Base-by-base conservation (phyloP, 2,113 vertebrate genomes). In the Tachuris rubrigastra region DNA sequence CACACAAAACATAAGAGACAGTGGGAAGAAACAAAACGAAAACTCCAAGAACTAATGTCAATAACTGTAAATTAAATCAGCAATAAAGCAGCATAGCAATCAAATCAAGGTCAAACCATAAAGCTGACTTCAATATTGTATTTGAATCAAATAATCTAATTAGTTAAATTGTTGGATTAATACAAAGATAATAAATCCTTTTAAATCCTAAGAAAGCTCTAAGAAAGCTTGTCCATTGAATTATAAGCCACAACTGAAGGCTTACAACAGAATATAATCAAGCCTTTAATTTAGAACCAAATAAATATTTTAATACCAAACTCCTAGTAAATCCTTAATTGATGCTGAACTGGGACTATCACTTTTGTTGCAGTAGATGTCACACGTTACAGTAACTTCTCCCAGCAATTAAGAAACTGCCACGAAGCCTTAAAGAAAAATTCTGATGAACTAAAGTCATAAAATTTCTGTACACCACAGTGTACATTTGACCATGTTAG, bases 131-230 rank as follows among this genome's bases (percentile, higher is more conserved):
- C 68, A 78, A 42, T 63, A 93, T 22, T 71, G 6, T 24, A 62
- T 73, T 92, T 62, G 28, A 94, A 65, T 92, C 55, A 76, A 92
- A 41, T 83, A 74, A 89, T 53, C 73, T 78, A 85, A 81, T 93
- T 75, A 89, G 23, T 28, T 81, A 74, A 89, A 93, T 52, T 91
- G 47, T 28, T 89, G 71, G 56, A 89, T 91, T 85, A 87, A 85
- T 71, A 78, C 18, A 55, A 78, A 93, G 47, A 68, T 63, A 74
- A 77, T 69, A 83, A 85, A 86, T 84, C 67, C 67, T 60, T 83
- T 85, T 58, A 68, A 87, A 91, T 71, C 33, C 39, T 53, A 84
- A 73, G 63, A 74, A 73, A 68, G 30, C 68, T 41, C 49, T 83
- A 73, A 88, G 67, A 31, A 95, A 67, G 59, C 46, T 74, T 91